Evolutionary conservation across 1,140 invertebrate species (phyloP).

Genomic region (Meloidogyne floridensis): DNA sequence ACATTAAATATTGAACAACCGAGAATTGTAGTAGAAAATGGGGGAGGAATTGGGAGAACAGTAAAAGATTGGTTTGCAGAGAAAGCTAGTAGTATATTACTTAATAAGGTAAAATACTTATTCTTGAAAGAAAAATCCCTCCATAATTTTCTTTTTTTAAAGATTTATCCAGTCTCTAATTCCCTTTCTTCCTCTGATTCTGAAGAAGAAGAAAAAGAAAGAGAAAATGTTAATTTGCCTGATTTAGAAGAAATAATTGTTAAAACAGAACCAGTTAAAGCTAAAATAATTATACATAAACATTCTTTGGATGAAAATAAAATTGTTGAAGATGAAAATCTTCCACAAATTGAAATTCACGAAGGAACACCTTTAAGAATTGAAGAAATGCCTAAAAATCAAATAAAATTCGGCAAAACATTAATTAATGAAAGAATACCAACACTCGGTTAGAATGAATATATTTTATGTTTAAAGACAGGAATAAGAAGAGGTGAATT

Average conservation of each 20-base stretch:
- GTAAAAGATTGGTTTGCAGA: slow-evolving; percentile 60
- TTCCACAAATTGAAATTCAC: slow-evolving; percentile 32
- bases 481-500: too few species aligned
- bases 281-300: not conserved
- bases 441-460: not conserved
- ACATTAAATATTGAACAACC: slow-evolving; percentile 8
- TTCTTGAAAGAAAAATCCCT: not conserved
- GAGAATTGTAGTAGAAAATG: not conserved
- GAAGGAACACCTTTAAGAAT: slow-evolving; percentile 31
- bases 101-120: slow-evolving; percentile 14
- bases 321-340: not conserved
- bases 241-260: slow-evolving; percentile 22
- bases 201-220: slow-evolving; percentile 23
- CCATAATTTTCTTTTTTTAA: not conserved
- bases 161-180: slow-evolving; percentile 29
- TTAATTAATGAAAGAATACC: not conserved
- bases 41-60: slow-evolving; percentile 23
- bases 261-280: slow-evolving; percentile 1
- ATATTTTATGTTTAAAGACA: too few species aligned
- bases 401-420: not conserved
- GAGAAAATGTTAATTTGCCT: not conserved
- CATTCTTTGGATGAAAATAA: not conserved
- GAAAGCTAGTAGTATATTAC: slow-evolving; percentile 39
- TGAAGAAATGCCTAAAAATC: not conserved
- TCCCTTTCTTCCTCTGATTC: slow-evolving; percentile 34